Evolutionary conservation across 2,113 vertebrate species (phyloP).

Genomic region (Neopipo cinnamomea): DNA sequence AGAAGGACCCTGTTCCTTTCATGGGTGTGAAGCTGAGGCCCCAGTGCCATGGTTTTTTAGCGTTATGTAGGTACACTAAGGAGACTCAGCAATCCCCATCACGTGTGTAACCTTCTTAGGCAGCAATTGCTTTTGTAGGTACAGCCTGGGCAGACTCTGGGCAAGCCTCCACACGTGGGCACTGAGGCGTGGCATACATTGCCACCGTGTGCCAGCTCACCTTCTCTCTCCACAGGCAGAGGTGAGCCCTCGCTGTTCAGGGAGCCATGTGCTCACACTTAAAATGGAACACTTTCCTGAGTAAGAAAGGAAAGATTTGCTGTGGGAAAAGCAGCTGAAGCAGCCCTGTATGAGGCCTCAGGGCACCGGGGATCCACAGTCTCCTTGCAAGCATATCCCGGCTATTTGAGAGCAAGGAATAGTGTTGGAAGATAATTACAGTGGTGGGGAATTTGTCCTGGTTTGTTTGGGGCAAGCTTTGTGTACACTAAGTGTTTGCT

Average conservation of each 20-base stretch:
- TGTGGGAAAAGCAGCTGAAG: background rate
- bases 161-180: background rate
- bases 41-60: fast-evolving
- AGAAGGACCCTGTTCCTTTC: background rate
- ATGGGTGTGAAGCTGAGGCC: background rate
- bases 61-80: fast-evolving
- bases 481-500: background rate
- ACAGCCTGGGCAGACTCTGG: fast-evolving
- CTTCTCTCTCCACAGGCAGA: background rate
- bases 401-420: background rate
- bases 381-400: background rate
- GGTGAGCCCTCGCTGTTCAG: fast-evolving
- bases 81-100: background rate
- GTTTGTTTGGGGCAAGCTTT: background rate
- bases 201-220: background rate
- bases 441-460: background rate
- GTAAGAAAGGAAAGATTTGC: background rate
- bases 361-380: background rate
- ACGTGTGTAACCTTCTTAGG: background rate
- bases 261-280: background rate
- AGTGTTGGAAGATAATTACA: background rate
- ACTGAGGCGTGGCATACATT: background rate
- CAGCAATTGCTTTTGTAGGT: background rate
- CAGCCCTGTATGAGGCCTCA: background rate
- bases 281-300: background rate